A percentile compares a stretch with the other conserved stretches of the same genome.
These are phyloP conservation scores for Drosophila trichaetosa DNA, from an alignment of 2,888 invertebrate genomes.

Conservation along the genomic window DNA sequence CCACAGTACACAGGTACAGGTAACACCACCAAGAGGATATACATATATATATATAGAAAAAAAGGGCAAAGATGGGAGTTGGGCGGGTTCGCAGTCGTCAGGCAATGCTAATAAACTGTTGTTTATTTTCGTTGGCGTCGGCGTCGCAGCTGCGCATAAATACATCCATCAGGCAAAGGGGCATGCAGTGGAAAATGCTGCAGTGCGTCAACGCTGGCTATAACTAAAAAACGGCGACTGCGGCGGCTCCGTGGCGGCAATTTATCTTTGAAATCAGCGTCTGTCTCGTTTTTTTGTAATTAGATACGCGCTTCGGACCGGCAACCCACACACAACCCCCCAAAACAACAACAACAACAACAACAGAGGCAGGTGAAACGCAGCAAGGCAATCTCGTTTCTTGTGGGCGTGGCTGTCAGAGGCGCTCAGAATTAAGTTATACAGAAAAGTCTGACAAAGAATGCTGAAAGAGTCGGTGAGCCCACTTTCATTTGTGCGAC, in stretches of 20 bases:
- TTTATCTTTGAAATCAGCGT: constrained; percentile 80
- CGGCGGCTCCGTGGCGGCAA: constrained; percentile 62
- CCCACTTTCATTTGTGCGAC: constrained; percentile 56
- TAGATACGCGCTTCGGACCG: constrained; percentile 67
- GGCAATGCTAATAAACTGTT: constrained; percentile 74
- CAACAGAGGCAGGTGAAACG: constrained; percentile 48
- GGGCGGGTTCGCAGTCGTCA: constrained; percentile 30
- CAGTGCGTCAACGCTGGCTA: constrained; percentile 31
- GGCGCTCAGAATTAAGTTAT: constrained; percentile 75
- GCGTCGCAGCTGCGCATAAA: constrained; percentile 65
- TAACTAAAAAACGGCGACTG: not conserved
- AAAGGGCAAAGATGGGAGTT: constrained; percentile 17
- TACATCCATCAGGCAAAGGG: constrained; percentile 67
- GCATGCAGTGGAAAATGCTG: constrained; percentile 30
- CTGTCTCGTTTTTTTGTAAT: constrained; percentile 76
- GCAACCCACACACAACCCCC: constrained; percentile 68
- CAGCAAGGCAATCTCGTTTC: constrained; percentile 51
- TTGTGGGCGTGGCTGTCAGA: constrained; percentile 68
- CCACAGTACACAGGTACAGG: not conserved
- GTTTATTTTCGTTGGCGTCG: constrained; percentile 69
- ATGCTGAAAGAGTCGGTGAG: constrained; percentile 37
- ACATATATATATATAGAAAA: not conserved
- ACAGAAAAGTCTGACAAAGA: constrained; percentile 53
- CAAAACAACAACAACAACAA: constrained; percentile 12
- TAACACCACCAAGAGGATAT: not conserved